Evolutionary conservation across 2,888 invertebrate species (phyloP).

Genomic region (Cephalotes varians): DNA sequence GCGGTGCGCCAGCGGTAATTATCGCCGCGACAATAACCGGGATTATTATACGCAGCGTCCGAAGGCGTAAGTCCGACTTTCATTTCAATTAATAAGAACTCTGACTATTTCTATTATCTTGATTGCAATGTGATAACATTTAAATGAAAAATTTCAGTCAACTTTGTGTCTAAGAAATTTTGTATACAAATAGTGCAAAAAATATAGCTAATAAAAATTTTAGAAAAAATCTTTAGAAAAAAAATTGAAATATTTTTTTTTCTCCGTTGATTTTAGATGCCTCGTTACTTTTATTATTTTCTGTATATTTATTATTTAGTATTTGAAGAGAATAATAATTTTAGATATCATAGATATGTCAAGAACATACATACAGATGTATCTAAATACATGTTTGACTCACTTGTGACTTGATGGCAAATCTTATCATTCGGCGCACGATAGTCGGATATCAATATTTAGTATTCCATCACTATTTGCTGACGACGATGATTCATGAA

Average conservation of each 20-base stretch:
- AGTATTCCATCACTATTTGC: slow-evolving; percentile 13
- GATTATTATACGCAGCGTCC: slow-evolving; percentile 8
- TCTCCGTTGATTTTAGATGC: background rate
- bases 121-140: background rate
- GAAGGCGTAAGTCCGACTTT: background rate
- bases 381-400: background rate
- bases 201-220: background rate
- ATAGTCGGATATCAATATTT: slow-evolving; percentile 44
- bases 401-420: background rate
- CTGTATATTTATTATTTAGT: background rate
- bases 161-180: slow-evolving; percentile 5
- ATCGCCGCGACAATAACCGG: slow-evolving; percentile 34
- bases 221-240: background rate
- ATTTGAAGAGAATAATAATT: background rate
- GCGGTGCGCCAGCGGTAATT: slow-evolving; percentile 21
- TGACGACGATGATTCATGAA: slow-evolving; percentile 8
- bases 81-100: background rate
- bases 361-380: background rate
- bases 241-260: background rate
- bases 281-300: background rate
- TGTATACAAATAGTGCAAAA: background rate
- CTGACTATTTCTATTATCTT: background rate
- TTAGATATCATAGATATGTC: background rate
- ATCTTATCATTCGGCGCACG: slow-evolving; percentile 30
- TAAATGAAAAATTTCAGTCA: background rate